phyloP scores from a whole-genome alignment of 1,140 invertebrate species.

The Rhopalosiphum padi region DNA sequence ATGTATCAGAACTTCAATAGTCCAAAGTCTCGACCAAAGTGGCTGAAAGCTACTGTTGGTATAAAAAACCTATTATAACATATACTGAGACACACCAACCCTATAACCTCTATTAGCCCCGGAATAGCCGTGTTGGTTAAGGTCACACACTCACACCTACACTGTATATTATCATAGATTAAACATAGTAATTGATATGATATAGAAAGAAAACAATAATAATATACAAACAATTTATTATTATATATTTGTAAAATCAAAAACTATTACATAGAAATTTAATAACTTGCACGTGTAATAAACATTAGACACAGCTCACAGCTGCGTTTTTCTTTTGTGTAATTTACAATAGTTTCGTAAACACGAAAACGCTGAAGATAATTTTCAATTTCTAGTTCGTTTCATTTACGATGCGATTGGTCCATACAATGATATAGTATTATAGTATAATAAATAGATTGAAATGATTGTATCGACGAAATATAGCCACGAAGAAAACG shows the following conservation, averaged over 20 bases:
- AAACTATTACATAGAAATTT: slow-evolving; percentile 1
- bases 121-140: too few relatives aligned
- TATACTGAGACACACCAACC: too few relatives aligned
- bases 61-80: too few relatives aligned
- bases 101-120: too few relatives aligned
- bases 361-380: background rate
- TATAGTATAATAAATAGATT: background rate
- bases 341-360: background rate
- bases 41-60: too few relatives aligned
- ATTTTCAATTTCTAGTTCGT: slow-evolving; percentile 25
- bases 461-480: background rate
- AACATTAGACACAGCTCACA: background rate
- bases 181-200: background rate
- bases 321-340: background rate
- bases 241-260: background rate
- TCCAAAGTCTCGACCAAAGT: too few relatives aligned
- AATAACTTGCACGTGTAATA: background rate
- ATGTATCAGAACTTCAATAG: too few relatives aligned
- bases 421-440: background rate
- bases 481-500: slow-evolving; percentile 13
- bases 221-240: background rate
- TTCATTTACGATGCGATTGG: background rate
- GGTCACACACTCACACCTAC: too few relatives aligned
- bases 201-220: background rate
- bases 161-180: too few relatives aligned